Base-by-base conservation (phyloP, 2,888 invertebrate species). In the Clostera curtula region DNA sequence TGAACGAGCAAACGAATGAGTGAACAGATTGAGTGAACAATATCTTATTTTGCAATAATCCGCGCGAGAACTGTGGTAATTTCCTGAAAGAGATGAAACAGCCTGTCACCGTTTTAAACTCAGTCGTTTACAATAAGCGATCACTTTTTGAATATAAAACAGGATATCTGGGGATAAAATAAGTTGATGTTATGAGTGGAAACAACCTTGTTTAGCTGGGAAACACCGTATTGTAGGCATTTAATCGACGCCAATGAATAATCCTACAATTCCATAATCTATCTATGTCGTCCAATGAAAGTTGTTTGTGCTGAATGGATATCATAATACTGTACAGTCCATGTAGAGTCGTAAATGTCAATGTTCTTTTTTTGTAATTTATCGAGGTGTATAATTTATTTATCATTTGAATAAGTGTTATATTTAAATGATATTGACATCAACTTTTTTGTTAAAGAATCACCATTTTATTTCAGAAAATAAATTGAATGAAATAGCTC, bases 31-130 rank as follows among this genome's bases (percentile, higher is more conserved):
- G 72, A 63, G 67, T 73, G 68, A 77, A 80, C 77, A 80, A 82
- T 80, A 80, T 82, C 82, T 82, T 80, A 77, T 79, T 79, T 79
- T 64, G 71, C 71, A 67, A 76, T 79, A 77, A 77, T 77, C 79
- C 77, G 58, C 61, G 64, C 70, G 75, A n/a, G 75, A 71, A 73
- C 67, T 63, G 52, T 71, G 73, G 76, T 79, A 82, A 83, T 83
- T 83, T 82, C 82, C 80, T 80, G 79, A 61, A 58, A 64, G 71
- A 67, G 79, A 80, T 76, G 74, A 65, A 65, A 66, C 56, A 52
- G 51, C 49, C 55, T 58, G 55, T 56, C 56, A 53, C 49, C 59
- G 50, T 73, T 73, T 69, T 58, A 67, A 68, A 68, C 59, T 57
- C 58, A 49, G 35, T 37, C 58, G 52, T 71, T 70, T 69, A 62